Percentiles rank a stretch among this genome's conserved stretches.
These are phyloP conservation scores for Arizona elegans DNA, from an alignment of 2,113 vertebrate species.

Conservation along the genomic window DNA sequence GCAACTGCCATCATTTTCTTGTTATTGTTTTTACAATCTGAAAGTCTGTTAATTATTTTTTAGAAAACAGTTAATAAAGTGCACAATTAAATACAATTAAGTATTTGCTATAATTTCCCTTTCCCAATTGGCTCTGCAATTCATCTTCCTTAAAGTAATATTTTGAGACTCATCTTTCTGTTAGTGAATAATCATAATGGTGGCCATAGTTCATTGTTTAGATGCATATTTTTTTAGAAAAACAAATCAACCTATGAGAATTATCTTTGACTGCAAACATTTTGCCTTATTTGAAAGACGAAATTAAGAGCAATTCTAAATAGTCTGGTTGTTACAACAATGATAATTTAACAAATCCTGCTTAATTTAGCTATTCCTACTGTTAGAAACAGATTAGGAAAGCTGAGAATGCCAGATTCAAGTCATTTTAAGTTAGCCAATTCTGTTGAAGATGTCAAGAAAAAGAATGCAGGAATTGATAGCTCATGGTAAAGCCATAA, in stretches of 20 bases:
- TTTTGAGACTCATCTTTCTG: neutral
- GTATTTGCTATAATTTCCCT: neutral
- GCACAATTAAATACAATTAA: neutral
- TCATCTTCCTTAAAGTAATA: neutral
- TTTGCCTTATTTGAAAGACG: neutral
- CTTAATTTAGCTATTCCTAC: neutral
- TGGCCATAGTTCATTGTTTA: neutral
- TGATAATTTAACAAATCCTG: neutral
- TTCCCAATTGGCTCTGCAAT: neutral
- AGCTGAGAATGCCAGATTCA: neutral
- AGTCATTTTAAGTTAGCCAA: neutral
- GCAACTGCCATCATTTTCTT: neutral
- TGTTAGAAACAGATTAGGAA: neutral
- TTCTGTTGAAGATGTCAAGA: neutral
- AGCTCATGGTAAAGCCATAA: neutral
- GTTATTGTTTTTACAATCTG: neutral
- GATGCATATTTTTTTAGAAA: neutral
- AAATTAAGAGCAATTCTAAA: neutral
- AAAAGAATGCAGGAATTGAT: neutral
- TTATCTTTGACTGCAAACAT: neutral
- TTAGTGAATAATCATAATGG: neutral
- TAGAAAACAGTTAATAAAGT: neutral
- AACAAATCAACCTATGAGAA: neutral
- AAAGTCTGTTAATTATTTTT: neutral
- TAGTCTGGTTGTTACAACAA: neutral